Evolutionary conservation across 2,113 vertebrate genomes (phyloP), one percentile per base, ranked within the genome.

Genomic region (Trochalopteron elliotii): DNA sequence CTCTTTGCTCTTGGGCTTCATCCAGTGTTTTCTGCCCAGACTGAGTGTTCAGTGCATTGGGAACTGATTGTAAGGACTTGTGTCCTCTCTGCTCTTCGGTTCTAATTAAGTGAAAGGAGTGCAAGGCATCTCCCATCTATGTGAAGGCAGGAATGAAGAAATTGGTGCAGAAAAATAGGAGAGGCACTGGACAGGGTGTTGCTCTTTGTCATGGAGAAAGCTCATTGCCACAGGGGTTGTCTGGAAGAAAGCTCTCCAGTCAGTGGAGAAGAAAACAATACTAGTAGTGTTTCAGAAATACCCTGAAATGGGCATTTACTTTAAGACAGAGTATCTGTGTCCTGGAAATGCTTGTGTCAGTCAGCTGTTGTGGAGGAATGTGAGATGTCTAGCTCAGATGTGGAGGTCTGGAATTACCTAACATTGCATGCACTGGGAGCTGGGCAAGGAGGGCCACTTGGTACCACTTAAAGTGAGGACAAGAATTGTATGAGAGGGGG

Each of bases 171-270:
- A 85, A 85, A 70, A 88, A 45, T 16, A 53, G 8, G 49, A 77
- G 79, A 80, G 35, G 2, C 27, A 25, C 47, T 70, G 39, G 78
- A 70, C 33, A 50, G 12, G 7, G 14, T 72, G 33, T 68, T 79
- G 47, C 20, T 87, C 1, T 78, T 63, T 40, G 28, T 63, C 8
- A 11, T 16, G 28, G 78, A 35, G 47, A 61, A 75, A 63, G n/a
- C 56, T 90, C 39, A 28, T 31, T 60, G 64, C 52, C 75, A 7
- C 0, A 2, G 11, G 10, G 2, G 1, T 19, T 10, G 3, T 24
- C 6, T 45, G 42, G 11, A 47, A 59, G 19, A 75, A 79, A 59
- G 8, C 28, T 70, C 11, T 87, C 9, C 37, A 19, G n/a, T n/a
- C 40, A 57, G 20, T 30, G 50, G n/a, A 77, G 59, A 61, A 31